Evolutionary conservation across 1,140 invertebrate species (phyloP), one percentile per base, ranked within the genome.

Genomic region (Diorhabda carinulata): DNA sequence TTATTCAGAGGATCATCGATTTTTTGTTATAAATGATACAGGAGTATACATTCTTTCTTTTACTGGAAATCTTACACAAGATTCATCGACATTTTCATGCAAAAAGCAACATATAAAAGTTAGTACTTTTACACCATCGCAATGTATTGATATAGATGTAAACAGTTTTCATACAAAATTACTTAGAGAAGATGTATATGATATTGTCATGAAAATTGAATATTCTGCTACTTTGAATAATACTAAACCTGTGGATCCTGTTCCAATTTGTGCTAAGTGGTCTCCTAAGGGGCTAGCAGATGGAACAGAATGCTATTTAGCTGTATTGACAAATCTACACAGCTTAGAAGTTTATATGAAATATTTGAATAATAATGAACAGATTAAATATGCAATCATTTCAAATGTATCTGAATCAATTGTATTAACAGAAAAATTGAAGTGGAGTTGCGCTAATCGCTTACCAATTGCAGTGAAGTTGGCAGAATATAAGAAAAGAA

Each of bases 271-370:
- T 5, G 63, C 69, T 10, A 25, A 70, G 10, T 78, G 74, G 76
- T 77, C 76, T 43, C 70, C 70, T n/a, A 43, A 47, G 41, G 69
- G 69, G 56, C 66, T 77, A 57, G 64, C 71, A 45, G 67, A 65
- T 42, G 58, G 67, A 47, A 66, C 43, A 59, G 58, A 70, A 40
- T 74, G 76, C 70, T 45, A 70, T 10, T 45, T 77, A 6, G 74
- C 72, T 40, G 58, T 73, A n/a, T 56, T 78, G 10, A 73, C 71
- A 10, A 77, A 76, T 68, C 66, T 72, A 5, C 65, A 71, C 42
- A 68, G 69, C n/a, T 61, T 78, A 43, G 68, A 73, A 61, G 70
- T 78, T 57, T 72, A 72, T 69, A 57, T 72, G 25, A 70, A 65
- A 64, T 69, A 3, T 43, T 6, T 69, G 7, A 61, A 73, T 66